Evolutionary conservation across 2,113 vertebrate species (phyloP), one percentile per base, ranked within the genome.

Genomic region (Platichthys stellatus): DNA sequence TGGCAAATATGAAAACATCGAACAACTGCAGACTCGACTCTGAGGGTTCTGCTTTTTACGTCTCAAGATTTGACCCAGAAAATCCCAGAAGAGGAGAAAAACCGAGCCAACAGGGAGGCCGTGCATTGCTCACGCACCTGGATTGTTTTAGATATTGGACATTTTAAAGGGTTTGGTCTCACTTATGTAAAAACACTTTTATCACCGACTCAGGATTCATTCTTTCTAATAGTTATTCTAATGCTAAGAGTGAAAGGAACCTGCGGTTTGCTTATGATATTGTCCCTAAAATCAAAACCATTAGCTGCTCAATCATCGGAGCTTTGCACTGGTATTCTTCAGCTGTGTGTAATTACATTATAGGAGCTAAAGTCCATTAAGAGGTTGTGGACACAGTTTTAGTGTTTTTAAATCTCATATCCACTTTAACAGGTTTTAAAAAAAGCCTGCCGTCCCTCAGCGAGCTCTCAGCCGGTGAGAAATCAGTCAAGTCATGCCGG

Each of bases 401-500:
- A 57, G 38, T 61, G 20, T 73, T 81, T 31, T 75, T 72, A 72
- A 51, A 62, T 72, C 62, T 68, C 12, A 60, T 76, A 84, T 74
- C 43, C 75, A 63, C 54, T 63, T 59, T 74, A 73, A 66, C 47
- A 59, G 53, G 54, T 66, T 70, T 65, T 13, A 60, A 35, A 71
- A 28, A 28, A 10, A 62, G 1, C 3, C 47, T 38, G 7, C 64
- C 5, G 78, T 40, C 54, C 56, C 80, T 72, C 35, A 38, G 72
- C 9, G 8, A 62, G 79, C 60, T 77, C 72, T 40, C 49, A 71
- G 54, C 43, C 56, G 14, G 28, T 81, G 70, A 78, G 63, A 72
- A 81, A 78, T 82, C 72, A 76, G 51, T 53, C 72, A 67, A 71
- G 82, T 60, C 70, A 8, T 12, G 45, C 56, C 15, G 78, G 56